Base-by-base conservation (phyloP, 2,888 invertebrate species). In the Phania funesta region DNA sequence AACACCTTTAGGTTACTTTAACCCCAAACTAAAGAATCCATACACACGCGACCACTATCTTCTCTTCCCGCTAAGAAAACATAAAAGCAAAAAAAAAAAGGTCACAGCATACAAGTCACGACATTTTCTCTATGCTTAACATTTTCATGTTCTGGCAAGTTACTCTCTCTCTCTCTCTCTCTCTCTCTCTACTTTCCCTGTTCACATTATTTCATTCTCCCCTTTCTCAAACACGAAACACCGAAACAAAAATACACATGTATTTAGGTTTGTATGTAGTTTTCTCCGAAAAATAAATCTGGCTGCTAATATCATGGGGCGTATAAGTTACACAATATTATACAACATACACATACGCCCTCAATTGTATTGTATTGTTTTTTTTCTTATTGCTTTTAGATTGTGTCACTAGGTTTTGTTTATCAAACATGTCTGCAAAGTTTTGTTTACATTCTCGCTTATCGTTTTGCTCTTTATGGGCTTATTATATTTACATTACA, bases 251-350 rank as follows among this genome's bases (percentile, higher is more conserved):
- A 16, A 18, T 44, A 11, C 32, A n/a, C n/a, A n/a, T n/a, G n/a
- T n/a, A n/a, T n/a, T n/a, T n/a, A n/a, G n/a, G n/a, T n/a, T n/a
- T n/a, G 56, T 35, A 24, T 18, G 8, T 41, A 16, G 13, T 54
- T 52, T n/a, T 20, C 56, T 56, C n/a, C 7, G 29, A 16, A 16
- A 20, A 18, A n/a, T 8, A 38, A 67, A 18, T 52, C 32, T 44
- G 65, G n/a, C 13, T 1, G 20, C 2, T 32, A n/a, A 38, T 11
- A 64, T n/a, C 52, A 78, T 16, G 56, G 68, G 58, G 20, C 82
- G 82, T 82, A 82, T 82, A 64, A 82, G 82, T 74, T 74, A 82
- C 38, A 48, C 16, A 35, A 58, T 62, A 20, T 46, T 60, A 5
- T 13, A 32, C 18, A 62, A 44, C 38, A 29, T 29, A 44, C 54